Evolutionary conservation across 2,797 vertebrate genomes (phyloP).

Genomic region (Glyptemys insculpta): DNA sequence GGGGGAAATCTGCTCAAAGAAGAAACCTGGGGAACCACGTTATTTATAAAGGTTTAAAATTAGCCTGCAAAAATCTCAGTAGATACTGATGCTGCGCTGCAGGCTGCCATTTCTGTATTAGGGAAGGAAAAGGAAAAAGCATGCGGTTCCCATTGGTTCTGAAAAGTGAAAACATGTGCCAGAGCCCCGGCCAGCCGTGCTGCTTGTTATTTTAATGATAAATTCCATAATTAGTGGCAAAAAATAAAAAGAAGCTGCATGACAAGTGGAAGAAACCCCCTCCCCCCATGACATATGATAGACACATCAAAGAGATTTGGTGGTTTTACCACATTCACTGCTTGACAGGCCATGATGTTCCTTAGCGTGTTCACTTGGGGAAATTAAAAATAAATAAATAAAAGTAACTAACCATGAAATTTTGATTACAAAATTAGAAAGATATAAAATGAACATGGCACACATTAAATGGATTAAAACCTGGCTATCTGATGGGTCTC

Average conservation of each 20-base stretch:
- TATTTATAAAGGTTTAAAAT: not conserved
- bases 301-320: slow-evolving; percentile 21
- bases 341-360: slow-evolving; percentile 33
- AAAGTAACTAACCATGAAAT: not conserved
- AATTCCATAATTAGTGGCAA: slow-evolving; percentile 67
- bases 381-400: slow-evolving; percentile 24
- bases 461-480: not conserved
- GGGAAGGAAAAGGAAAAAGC: not conserved
- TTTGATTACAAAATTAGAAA: not conserved
- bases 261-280: slow-evolving; percentile 56
- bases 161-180: slow-evolving; percentile 69
- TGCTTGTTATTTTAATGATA: slow-evolving; percentile 74
- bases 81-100: not conserved
- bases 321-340: slow-evolving; percentile 36
- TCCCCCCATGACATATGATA: not conserved
- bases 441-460: not conserved
- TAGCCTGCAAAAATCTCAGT: accelerated
- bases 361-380: slow-evolving; percentile 2
- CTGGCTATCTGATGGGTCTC: not conserved
- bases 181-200: slow-evolving; percentile 27
- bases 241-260: slow-evolving; percentile 32
- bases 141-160: slow-evolving; percentile 62
- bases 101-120: slow-evolving; percentile 4
- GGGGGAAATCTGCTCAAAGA: not conserved
- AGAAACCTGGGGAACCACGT: not conserved